These are phyloP conservation scores for Circaetus gallicus DNA, from an alignment of 2,113 vertebrate species.

Conservation along the genomic window DNA sequence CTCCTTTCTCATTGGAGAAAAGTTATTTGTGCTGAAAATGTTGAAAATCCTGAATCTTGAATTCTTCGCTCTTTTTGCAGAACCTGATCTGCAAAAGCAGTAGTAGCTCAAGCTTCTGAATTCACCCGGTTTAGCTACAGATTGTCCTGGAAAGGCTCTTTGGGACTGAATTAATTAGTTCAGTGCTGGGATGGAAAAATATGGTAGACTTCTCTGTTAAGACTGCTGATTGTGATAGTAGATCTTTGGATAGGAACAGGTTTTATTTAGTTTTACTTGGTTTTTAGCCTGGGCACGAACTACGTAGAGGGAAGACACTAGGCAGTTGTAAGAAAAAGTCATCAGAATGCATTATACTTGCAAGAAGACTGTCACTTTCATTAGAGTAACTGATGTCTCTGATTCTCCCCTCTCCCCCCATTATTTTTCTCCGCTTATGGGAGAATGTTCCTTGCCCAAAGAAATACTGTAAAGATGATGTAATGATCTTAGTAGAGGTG, in stretches of 20 bases:
- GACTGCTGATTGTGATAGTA: background rate
- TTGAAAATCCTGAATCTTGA: background rate
- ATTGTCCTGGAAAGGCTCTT: background rate
- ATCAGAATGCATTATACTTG: background rate
- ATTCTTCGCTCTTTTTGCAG: background rate
- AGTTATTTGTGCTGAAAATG: background rate
- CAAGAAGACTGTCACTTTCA: background rate
- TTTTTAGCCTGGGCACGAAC: background rate
- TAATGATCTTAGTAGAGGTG: background rate
- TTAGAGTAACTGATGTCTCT: background rate
- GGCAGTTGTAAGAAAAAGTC: background rate
- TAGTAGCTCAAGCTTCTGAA: background rate
- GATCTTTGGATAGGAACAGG: background rate
- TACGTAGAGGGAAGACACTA: background rate
- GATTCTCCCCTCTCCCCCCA: rapidly evolving
- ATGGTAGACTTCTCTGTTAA: no score
- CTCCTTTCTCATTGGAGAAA: background rate
- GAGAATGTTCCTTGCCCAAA: background rate
- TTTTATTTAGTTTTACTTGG: background rate
- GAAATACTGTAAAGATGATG: background rate
- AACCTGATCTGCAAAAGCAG: background rate
- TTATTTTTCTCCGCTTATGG: background rate
- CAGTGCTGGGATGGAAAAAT: background rate
- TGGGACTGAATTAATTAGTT: background rate
- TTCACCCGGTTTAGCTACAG: background rate